Conservation (phyloP, 1,140 invertebrate genomes). For the Hyles vespertilio region DNA sequence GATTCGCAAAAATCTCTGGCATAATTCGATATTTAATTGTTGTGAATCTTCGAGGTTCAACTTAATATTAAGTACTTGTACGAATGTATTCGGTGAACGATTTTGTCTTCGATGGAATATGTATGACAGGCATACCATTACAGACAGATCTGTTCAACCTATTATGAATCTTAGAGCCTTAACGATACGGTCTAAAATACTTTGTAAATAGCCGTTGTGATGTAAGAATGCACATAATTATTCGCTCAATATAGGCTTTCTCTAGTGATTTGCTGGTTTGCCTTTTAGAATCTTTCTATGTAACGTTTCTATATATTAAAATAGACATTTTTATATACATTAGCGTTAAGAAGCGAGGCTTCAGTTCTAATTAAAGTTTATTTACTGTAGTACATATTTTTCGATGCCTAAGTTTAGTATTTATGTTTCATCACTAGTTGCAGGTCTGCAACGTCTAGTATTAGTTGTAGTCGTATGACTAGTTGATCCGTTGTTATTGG, state of each 20-base stretch:
- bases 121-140: background rate
- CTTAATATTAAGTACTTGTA: too few species aligned
- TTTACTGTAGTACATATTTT: slow-evolving; percentile 19
- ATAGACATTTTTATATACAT: slow-evolving; percentile 49
- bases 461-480: too few species aligned
- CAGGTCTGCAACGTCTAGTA: too few species aligned
- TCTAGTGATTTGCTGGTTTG: slow-evolving; percentile 68
- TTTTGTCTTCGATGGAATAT: background rate
- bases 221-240: slow-evolving; percentile 48
- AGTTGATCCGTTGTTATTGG: too few species aligned
- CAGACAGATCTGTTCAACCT: background rate
- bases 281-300: slow-evolving; percentile 56
- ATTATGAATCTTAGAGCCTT: slow-evolving; percentile 26
- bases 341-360: slow-evolving; percentile 58
- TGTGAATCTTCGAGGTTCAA: too few species aligned
- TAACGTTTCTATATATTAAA: slow-evolving; percentile 39
- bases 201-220: slow-evolving; percentile 3
- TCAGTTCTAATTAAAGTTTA: slow-evolving; percentile 32
- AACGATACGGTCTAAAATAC: slow-evolving; percentile 35
- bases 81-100: background rate
- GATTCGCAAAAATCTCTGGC: too few species aligned
- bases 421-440: too few species aligned
- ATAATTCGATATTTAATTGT: too few species aligned
- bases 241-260: slow-evolving; percentile 50
- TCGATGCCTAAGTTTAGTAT: too few species aligned